Evolutionary conservation across 2,888 invertebrate genomes (phyloP), one percentile per base, ranked within the genome.

Genomic region (Agrypnus murinus): DNA sequence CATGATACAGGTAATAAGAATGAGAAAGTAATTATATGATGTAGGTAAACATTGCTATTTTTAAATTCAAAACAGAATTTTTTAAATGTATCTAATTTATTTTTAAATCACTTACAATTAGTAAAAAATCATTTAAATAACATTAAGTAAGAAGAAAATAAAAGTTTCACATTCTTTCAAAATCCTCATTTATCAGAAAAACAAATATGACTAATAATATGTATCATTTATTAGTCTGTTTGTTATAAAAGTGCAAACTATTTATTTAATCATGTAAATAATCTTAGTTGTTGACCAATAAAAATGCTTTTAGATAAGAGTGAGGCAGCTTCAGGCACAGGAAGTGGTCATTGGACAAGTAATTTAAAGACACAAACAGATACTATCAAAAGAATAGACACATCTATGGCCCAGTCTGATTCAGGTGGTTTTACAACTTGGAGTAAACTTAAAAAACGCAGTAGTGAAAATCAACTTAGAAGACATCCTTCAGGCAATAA

Each of bases 341-440:
- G 76, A 38, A 84, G 82, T 75, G 75, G 78, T n/a, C 81, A 81
- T 65, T 85, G 84, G 83, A 70, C 80, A 46, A 74, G 74, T 58
- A 80, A 78, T 57, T 72, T 79, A 69, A 83, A 82, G 69, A 75
- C 78, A 62, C 78, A 80, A 62, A 67, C 69, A 14, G 70, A 73
- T 34, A 77, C 71, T 46, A 53, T 78, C 25, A 77, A 78, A 65
- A 48, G 71, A 32, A 45, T 73, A 15, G 60, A 73, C 58, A 63
- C 70, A 1, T 70, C 73, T 78, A 95, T 96, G 95, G 93, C 93
- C 73, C 92, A 93, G 83, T 95, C 95, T 70, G 95, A 95, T 85
- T 93, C 94, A 81, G 93, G 93, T 78, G 83, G 83, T 69, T 93
- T 94, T 86, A 95, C 95, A 76, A 95, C 95, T 48, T 95, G 95